These are phyloP conservation scores for Syrphus vitripennis DNA, from an alignment of 2,888 invertebrate species.

Conservation along the genomic window DNA sequence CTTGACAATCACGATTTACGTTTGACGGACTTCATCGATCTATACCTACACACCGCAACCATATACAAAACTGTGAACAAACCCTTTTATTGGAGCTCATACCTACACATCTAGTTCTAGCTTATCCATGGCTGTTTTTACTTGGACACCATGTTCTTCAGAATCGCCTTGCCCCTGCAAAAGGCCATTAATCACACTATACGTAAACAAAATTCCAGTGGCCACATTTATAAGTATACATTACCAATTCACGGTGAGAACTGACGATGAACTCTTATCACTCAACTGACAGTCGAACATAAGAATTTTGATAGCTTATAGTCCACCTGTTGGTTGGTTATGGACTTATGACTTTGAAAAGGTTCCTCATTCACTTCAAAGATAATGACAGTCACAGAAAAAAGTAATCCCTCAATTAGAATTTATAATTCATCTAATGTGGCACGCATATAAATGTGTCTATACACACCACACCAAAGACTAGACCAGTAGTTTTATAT, in stretches of 20 bases:
- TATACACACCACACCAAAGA: background rate
- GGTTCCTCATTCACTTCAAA: background rate
- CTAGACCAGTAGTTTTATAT: too few relatives aligned
- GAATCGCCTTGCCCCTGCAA: conserved; percentile 57
- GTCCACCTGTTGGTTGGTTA: background rate
- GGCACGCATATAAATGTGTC: conserved; percentile 52
- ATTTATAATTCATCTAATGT: conserved; percentile 52
- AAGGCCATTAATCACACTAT: conserved; percentile 63
- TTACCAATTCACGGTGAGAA: conserved; percentile 60
- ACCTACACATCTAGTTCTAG: conserved; percentile 11
- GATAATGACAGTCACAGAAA: background rate
- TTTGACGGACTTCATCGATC: conserved; percentile 52
- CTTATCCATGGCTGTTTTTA: background rate
- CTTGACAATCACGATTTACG: conserved; percentile 54
- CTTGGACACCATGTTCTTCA: conserved; percentile 55
- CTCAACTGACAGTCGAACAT: conserved; percentile 65
- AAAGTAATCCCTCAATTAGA: conserved; percentile 39
- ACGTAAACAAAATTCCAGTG: conserved; percentile 53
- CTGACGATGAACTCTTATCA: conserved; percentile 63
- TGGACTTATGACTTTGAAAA: background rate
- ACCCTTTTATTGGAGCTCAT: conserved; percentile 43
- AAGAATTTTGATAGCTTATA: conserved; percentile 60
- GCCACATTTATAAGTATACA: conserved; percentile 65
- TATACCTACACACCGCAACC: background rate
- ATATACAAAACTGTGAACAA: background rate